Evolutionary conservation across 2,888 invertebrate species (phyloP), one percentile per base, ranked within the genome.

Genomic region (Chaitophorus viminalis): DNA sequence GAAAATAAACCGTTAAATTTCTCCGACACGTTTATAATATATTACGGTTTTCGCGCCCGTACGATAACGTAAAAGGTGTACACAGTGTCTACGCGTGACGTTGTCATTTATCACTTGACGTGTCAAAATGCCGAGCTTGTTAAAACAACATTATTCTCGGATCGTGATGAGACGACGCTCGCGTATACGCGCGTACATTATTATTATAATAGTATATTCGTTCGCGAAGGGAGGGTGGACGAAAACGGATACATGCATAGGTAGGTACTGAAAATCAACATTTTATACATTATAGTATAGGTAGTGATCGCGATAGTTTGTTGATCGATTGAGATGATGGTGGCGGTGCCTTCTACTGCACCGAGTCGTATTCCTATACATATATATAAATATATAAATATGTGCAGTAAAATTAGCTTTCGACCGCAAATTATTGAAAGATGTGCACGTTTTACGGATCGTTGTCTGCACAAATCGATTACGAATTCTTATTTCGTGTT

Each of bases 101-200:
- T 65, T 84, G 25, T 65, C 65, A 85, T 85, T 85, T 33, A 85
- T 85, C 85, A 85, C 52, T 68, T 3, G 65, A 39, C 29, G 70
- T 21, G 85, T 79, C 86, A 78, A 79, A 78, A 72, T 72, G 17
- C 29, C 46, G 60, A 74, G 84, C 84, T 77, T 79, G 86, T 86
- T 86, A 79, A 79, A 86, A 86, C 72, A 78, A 72, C 79, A 79
- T 86, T 77, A 85, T 85, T 86, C 72, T 70, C 72, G 39, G 39
- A 39, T 39, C 39, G 11, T 39, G 11, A 39, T 39, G 39, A 11
- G 8, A 39, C 39, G n/a, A n/a, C 36, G 8, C 39, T 39, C 39
- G 39, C 11, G 11, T 39, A 39, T n/a, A n/a, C n/a, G n/a, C n/a
- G n/a, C n/a, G n/a, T n/a, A n/a, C n/a, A 39, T 39, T 9, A 39